A percentile compares a stretch with the other conserved stretches of the same genome.
These are phyloP conservation scores for Caenorhabditis zanzibari DNA, from an alignment of 2,888 invertebrate species.

Conservation along the genomic window DNA sequence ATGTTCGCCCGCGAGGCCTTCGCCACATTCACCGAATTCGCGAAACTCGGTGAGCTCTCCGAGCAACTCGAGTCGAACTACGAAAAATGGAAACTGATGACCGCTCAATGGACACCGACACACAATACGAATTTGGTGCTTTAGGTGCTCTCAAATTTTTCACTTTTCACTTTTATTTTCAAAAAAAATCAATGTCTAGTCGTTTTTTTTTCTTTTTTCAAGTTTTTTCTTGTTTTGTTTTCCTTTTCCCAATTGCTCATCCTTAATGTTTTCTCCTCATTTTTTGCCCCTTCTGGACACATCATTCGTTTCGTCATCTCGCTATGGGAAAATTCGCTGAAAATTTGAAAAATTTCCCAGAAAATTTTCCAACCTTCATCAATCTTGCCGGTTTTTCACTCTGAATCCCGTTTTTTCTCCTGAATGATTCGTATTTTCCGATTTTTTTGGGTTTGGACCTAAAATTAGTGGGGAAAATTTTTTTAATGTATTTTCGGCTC, in stretches of 20 bases:
- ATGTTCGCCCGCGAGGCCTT: conserved; percentile 98
- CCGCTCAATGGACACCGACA: conserved; percentile 78
- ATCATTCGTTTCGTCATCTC: background rate
- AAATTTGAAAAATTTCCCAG: background rate
- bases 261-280: background rate
- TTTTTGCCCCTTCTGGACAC: background rate
- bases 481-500: background rate
- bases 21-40: conserved; percentile 92
- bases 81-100: conserved; percentile 79
- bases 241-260: background rate
- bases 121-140: conserved; percentile 72
- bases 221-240: background rate
- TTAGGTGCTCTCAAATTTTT: background rate
- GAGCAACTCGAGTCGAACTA: conserved; percentile 81
- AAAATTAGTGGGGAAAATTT: background rate
- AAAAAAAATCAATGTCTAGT: background rate
- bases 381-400: conserved; percentile 40
- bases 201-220: conserved; percentile 9
- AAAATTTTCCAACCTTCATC: conserved; percentile 27
- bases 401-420: background rate
- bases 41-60: conserved; percentile 78
- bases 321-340: background rate
- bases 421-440: conserved; percentile 17
- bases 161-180: conserved; percentile 1
- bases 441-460: background rate